Evolutionary conservation across 2,113 vertebrate species (phyloP).

Genomic region (Hyperoodon ampullatus): DNA sequence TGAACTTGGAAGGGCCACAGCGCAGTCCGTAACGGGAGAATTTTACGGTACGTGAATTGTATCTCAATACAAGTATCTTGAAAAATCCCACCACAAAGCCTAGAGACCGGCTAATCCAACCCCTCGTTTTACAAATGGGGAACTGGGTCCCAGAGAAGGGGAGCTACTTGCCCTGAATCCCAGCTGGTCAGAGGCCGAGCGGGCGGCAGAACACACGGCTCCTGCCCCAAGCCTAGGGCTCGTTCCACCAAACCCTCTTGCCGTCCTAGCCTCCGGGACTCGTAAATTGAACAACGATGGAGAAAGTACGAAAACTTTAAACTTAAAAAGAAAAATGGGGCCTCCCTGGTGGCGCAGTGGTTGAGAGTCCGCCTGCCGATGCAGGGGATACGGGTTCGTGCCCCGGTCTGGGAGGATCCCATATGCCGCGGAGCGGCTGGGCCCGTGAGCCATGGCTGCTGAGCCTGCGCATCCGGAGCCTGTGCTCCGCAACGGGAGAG

Average conservation of each 20-base stretch:
- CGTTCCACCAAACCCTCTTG: background rate
- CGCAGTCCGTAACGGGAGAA: background rate
- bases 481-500: too few relatives aligned
- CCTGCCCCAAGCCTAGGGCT: accelerated
- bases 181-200: background rate
- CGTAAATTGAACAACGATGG: background rate
- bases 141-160: background rate
- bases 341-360: too few relatives aligned
- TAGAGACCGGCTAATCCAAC: background rate
- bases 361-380: too few relatives aligned
- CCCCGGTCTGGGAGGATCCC: too few relatives aligned
- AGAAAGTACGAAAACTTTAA: slow-evolving; percentile 17
- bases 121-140: background rate
- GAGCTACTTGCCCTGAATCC: background rate
- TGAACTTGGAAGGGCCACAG: background rate
- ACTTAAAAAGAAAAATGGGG: slow-evolving; percentile 49
- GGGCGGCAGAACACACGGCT: background rate
- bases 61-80: background rate
- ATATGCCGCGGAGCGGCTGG: too few relatives aligned
- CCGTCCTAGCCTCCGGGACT: background rate
- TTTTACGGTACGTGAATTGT: background rate
- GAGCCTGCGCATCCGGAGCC: too few relatives aligned
- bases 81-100: slow-evolving; percentile 6
- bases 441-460: too few relatives aligned
- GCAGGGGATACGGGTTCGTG: too few relatives aligned